These are phyloP conservation scores for Himalopsyche japonica DNA, from an alignment of 2,888 invertebrate genomes.

Conservation along the genomic window DNA sequence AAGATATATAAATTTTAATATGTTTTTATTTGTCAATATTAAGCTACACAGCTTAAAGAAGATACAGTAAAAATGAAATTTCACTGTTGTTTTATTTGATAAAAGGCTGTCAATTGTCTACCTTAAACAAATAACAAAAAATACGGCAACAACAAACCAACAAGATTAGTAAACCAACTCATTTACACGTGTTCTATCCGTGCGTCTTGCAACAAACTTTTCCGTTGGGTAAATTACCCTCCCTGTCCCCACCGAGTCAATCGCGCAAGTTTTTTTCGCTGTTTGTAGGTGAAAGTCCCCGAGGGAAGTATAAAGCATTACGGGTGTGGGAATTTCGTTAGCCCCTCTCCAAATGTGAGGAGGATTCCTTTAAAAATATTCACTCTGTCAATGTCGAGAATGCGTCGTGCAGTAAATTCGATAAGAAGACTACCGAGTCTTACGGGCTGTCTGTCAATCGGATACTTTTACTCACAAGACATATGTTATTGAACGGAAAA, in stretches of 20 bases:
- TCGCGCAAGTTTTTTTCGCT: neutral
- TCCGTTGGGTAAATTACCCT: neutral
- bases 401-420: neutral
- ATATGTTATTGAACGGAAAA: neutral
- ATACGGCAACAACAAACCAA: neutral
- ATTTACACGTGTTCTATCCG: neutral
- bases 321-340: neutral
- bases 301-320: neutral
- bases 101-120: no score
- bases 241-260: neutral
- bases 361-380: neutral
- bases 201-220: neutral
- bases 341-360: neutral
- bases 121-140: no score
- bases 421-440: neutral
- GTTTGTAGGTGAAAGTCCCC: neutral
- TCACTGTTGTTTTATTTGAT: no score
- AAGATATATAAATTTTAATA: no score
- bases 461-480: neutral
- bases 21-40: no score
- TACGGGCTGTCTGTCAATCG: neutral
- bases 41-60: no score
- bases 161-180: neutral
- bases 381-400: neutral
- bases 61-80: no score